phyloP scores from a whole-genome alignment of 2,797 vertebrate genomes.

The Otus scops region DNA sequence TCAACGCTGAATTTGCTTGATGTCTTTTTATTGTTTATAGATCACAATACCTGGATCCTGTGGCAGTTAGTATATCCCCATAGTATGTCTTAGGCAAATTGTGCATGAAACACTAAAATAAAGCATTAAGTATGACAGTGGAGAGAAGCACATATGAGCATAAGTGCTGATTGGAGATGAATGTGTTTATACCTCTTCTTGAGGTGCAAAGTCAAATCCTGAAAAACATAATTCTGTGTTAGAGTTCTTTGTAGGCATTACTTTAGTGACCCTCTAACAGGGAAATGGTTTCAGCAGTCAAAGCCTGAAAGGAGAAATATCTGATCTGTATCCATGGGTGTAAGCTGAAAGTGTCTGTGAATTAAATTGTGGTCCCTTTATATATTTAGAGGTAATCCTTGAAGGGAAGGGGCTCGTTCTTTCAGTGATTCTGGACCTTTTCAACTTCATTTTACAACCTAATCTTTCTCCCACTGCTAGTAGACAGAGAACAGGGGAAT shows the following conservation, averaged over 20 bases:
- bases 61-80: not conserved
- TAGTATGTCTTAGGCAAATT: not conserved
- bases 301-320: not conserved
- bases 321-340: not conserved
- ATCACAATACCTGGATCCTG: not conserved
- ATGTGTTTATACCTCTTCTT: not conserved
- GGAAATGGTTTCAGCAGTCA: not conserved
- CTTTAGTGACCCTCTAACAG: not conserved
- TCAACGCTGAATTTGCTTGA: not conserved
- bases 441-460: not conserved
- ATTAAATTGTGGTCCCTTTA: not conserved
- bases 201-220: not conserved
- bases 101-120: not conserved
- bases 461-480: not conserved
- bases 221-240: not conserved
- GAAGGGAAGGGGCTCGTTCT: not conserved
- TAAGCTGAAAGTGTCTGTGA: not conserved
- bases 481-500: not conserved
- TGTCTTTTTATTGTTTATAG: not conserved
- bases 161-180: not conserved
- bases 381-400: not conserved
- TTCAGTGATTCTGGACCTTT: not conserved
- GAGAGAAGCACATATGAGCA: not conserved
- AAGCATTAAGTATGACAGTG: not conserved
- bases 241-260: not conserved